A percentile compares a stretch with the other conserved stretches of the same genome.
These are phyloP conservation scores for Drosophila rufa DNA, from an alignment of 1,140 invertebrate genomes.

Conservation along the genomic window DNA sequence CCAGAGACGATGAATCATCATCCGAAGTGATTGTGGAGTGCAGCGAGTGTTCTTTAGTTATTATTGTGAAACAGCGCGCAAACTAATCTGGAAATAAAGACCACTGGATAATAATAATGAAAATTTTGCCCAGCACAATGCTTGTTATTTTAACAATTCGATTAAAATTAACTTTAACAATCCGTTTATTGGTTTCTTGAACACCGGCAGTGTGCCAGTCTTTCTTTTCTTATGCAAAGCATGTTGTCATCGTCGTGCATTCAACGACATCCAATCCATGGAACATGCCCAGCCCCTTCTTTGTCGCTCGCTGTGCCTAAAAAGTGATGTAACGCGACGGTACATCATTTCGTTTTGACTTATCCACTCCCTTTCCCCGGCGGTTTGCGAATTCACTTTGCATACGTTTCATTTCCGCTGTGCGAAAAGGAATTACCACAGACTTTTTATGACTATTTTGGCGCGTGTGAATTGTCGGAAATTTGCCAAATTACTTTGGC, in stretches of 20 bases:
- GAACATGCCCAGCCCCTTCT: slow-evolving; percentile 50
- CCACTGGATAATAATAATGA: slow-evolving; percentile 7
- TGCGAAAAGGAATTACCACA: slow-evolving; percentile 36
- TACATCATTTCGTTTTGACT: slow-evolving; percentile 47
- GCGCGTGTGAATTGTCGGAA: slow-evolving; percentile 60
- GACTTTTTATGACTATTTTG: slow-evolving; percentile 44
- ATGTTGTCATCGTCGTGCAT: slow-evolving; percentile 53
- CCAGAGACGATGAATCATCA: slow-evolving; percentile 58
- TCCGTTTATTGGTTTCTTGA: slow-evolving; percentile 71
- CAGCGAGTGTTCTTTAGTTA: slow-evolving; percentile 82
- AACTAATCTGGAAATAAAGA: slow-evolving; percentile 42
- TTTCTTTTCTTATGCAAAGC: slow-evolving; percentile 61
- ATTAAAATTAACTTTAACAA: slow-evolving; percentile 44
- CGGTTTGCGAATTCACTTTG: slow-evolving; percentile 20
- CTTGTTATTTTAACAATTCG: slow-evolving; percentile 40
- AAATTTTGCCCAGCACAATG: slow-evolving; percentile 22
- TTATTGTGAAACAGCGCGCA: slow-evolving; percentile 67
- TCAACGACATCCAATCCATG: slow-evolving; percentile 9
- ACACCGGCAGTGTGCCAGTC: slow-evolving; percentile 32
- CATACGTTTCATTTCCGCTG: slow-evolving; percentile 64
- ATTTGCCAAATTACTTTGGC: slow-evolving; percentile 10
- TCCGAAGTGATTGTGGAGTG: slow-evolving; percentile 82
- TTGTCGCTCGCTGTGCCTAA: slow-evolving; percentile 50
- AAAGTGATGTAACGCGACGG: slow-evolving; percentile 65
- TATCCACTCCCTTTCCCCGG: slow-evolving; percentile 27